A percentile compares a stretch with the other conserved stretches of the same genome.
Evolutionary conservation across 2,888 invertebrate species (phyloP).

Genomic region (Caenorhabditis sp.): DNA sequence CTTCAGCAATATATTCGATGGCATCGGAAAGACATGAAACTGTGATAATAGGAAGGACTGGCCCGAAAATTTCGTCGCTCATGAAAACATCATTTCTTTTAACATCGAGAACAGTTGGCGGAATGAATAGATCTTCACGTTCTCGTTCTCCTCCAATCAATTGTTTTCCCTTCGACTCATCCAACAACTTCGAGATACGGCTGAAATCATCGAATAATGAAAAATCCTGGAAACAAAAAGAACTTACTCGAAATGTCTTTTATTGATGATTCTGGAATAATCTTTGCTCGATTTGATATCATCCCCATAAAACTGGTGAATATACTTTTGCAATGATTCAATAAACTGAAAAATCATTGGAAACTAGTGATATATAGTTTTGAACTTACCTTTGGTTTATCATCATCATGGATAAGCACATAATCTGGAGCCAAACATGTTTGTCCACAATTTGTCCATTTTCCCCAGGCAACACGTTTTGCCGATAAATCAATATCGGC

Average conservation of each 20-base stretch:
- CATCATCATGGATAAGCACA: slow-evolving; percentile 50
- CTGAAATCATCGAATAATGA: slow-evolving; percentile 73
- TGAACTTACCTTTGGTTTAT: slow-evolving; percentile 48
- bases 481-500: slow-evolving; percentile 82
- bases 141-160: slow-evolving; percentile 76
- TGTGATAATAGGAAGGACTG: slow-evolving; percentile 87
- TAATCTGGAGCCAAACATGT: slow-evolving; percentile 70
- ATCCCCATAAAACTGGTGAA: slow-evolving; percentile 44
- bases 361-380: slow-evolving; percentile 15
- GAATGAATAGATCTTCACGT: slow-evolving; percentile 81
- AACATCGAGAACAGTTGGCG: slow-evolving; percentile 84
- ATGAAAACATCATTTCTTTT: slow-evolving; percentile 78
- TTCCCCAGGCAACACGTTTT: slow-evolving; percentile 91
- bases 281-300: slow-evolving; percentile 79
- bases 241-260: slow-evolving; percentile 81
- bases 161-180: slow-evolving; percentile 78
- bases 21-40: slow-evolving; percentile 88
- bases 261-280: slow-evolving; percentile 85
- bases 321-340: slow-evolving; percentile 41
- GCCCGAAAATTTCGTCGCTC: slow-evolving; percentile 92
- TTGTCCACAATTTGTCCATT: slow-evolving; percentile 80
- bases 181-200: slow-evolving; percentile 80
- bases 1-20: slow-evolving; percentile 81
- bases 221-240: not conserved
- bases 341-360: slow-evolving; percentile 38